A percentile compares a stretch with the other conserved stretches of the same genome.
These are phyloP conservation scores for Rhinopithecus roxellana DNA, from an alignment of 2,113 vertebrate genomes.

Conservation along the genomic window DNA sequence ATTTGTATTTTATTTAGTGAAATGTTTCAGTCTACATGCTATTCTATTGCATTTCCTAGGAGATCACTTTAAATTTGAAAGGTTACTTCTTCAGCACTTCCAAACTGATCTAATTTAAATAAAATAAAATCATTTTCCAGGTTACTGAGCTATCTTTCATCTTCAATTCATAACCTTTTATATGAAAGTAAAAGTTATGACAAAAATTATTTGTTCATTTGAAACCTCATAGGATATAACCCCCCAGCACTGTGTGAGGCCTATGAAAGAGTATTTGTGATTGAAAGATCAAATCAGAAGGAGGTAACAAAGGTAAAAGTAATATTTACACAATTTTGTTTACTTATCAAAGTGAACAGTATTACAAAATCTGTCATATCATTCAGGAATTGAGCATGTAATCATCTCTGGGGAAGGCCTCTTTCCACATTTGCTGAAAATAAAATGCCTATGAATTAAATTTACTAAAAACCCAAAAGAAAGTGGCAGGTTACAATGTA, in stretches of 20 bases:
- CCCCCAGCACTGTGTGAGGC: neutral
- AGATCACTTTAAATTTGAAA: neutral
- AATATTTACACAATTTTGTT: neutral
- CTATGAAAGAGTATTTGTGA: neutral
- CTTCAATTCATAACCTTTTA: neutral
- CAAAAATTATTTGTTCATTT: neutral
- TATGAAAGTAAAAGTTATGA: neutral
- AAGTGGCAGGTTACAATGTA: neutral
- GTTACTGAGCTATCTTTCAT: neutral
- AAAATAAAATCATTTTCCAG: neutral
- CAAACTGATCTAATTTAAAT: neutral
- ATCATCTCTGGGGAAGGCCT: neutral
- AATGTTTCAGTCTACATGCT: neutral
- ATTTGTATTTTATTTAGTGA: neutral
- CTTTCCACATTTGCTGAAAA: neutral
- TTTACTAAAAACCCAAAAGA: neutral
- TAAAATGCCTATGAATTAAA: neutral
- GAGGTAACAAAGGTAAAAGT: neutral
- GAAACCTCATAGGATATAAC: neutral
- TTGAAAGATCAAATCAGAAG: slow-evolving; percentile 17
- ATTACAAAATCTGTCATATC: neutral
- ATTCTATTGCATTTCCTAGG: neutral
- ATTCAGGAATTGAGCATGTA: neutral
- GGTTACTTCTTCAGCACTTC: neutral
- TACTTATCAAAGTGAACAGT: neutral